Percentiles rank a stretch among this genome's conserved stretches.
phyloP scores from a whole-genome alignment of 2,797 vertebrate species.

The Glossophaga mutica region DNA sequence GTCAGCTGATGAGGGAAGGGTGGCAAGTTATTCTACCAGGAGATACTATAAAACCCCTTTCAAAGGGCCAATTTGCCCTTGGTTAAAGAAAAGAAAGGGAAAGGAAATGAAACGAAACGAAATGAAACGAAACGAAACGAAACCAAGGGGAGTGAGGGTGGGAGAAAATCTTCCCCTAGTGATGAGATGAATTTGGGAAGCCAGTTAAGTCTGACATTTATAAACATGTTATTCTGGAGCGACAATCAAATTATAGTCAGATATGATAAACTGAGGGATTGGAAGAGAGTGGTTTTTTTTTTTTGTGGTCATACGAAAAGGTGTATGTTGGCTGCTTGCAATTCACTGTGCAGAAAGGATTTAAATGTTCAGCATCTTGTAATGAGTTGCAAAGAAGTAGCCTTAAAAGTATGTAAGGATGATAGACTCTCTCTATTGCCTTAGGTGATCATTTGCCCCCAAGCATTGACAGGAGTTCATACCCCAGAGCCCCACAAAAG shows the following conservation, averaged over 20 bases:
- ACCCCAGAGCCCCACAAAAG: neutral
- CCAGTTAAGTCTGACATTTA: neutral
- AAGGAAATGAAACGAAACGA: too few relatives aligned
- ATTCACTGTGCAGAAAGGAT: neutral
- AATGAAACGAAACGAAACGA: too few relatives aligned
- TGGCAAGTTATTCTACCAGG: neutral
- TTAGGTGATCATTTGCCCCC: neutral
- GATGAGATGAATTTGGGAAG: neutral
- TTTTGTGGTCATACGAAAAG: neutral
- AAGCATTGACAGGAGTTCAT: neutral
- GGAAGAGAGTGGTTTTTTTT: neutral
- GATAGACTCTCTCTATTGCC: neutral
- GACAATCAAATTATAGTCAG: neutral
- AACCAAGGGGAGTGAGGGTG: rapidly evolving
- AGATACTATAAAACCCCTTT: neutral
- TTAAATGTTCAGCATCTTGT: neutral
- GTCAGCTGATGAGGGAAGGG: neutral
- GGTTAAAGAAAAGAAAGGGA: neutral
- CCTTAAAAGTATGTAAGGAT: neutral
- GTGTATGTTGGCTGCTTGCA: neutral
- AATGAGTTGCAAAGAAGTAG: neutral
- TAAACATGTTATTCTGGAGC: neutral
- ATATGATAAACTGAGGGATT: neutral
- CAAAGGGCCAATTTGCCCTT: neutral
- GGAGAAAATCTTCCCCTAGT: neutral